These are phyloP conservation scores for Cyclina sinensis DNA, from an alignment of 1,140 invertebrate genomes.

Conservation along the genomic window DNA sequence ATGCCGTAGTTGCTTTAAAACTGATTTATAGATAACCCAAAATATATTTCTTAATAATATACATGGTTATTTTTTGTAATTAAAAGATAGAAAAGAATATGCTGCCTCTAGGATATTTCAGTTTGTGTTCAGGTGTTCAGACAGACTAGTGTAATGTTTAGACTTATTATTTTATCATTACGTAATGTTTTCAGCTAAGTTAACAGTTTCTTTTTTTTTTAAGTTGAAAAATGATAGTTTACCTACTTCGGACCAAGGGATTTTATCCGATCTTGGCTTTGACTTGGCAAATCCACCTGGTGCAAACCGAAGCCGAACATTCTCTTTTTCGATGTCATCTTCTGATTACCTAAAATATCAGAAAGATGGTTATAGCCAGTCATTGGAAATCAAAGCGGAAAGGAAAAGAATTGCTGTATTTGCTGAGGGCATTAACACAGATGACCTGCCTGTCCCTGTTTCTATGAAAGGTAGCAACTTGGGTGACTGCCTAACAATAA, in stretches of 20 bases:
- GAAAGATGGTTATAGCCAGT: neutral
- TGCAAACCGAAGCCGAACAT: neutral
- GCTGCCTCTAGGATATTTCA: too few species aligned
- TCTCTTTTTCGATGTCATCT: neutral
- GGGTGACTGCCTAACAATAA: too few species aligned
- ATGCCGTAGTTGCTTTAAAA: too few species aligned
- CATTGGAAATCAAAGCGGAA: neutral
- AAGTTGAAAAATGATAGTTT: neutral
- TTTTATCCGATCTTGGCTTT: neutral
- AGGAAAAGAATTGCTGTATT: slow-evolving; percentile 66
- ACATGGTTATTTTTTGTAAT: too few species aligned
- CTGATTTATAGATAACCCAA: too few species aligned
- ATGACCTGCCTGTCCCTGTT: slow-evolving; percentile 71
- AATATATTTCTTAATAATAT: too few species aligned
- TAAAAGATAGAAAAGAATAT: too few species aligned
- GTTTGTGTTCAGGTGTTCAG: too few species aligned
- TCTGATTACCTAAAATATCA: neutral
- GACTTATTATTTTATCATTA: too few species aligned
- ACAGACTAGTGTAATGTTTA: too few species aligned
- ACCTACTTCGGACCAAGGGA: neutral
- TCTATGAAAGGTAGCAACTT: slow-evolving; percentile 80
- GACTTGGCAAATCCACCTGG: neutral
- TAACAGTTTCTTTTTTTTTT: too few species aligned
- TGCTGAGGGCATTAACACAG: slow-evolving; percentile 60
- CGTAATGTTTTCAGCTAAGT: too few species aligned